Base-by-base conservation (phyloP, 1,140 invertebrate genomes). In the Harlomillsia oculata region DNA sequence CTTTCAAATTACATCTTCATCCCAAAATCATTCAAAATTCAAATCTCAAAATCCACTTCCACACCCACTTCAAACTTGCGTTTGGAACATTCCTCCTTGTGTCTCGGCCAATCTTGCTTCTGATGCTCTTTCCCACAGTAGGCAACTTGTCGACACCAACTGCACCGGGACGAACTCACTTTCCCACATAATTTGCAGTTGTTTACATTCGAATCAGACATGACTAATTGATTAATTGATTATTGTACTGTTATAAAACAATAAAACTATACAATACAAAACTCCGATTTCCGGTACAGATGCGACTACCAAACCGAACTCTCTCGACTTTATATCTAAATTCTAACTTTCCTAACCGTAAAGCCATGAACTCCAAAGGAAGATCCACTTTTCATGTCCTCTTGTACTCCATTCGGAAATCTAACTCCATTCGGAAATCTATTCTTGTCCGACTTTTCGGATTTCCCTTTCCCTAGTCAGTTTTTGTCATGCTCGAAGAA, bases 61-160 rank as follows among this genome's bases (percentile, higher is more conserved):
- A 52, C 43, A 26, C 18, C 13, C 37, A 56, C 60, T 18, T 16
- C 11, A 37, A 29, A 64, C 50, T 63, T 63, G 14, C 58, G 50
- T 36, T 60, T 60, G 14, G 44, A 34, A 73, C 45, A 64, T 39
- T 49, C 72, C 63, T 69, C 70, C 71, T 82, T 84, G 68, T 89
- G 87, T 52, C 73, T 72, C 62, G 80, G 79, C 85, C 85, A 89
- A 64, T 89, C 81, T 56, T 76, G 68, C 51, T 77, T 79, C 72
- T 89, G 86, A 69, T 89, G 86, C 60, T 83, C 81, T 66, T 80
- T 83, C 39, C 79, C 81, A 71, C 87, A 89, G 71, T 89, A 89
- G 72, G 80, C 81, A 55, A 79, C 76, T 55, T 69, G 72, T 64
- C 81, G 79, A 72, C 86, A 89, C 54, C 80, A 76, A 59, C 78